A percentile compares a stretch with the other conserved stretches of the same genome.
phyloP scores from a whole-genome alignment of 2,113 vertebrate genomes.

The Seriola aureovittata region DNA sequence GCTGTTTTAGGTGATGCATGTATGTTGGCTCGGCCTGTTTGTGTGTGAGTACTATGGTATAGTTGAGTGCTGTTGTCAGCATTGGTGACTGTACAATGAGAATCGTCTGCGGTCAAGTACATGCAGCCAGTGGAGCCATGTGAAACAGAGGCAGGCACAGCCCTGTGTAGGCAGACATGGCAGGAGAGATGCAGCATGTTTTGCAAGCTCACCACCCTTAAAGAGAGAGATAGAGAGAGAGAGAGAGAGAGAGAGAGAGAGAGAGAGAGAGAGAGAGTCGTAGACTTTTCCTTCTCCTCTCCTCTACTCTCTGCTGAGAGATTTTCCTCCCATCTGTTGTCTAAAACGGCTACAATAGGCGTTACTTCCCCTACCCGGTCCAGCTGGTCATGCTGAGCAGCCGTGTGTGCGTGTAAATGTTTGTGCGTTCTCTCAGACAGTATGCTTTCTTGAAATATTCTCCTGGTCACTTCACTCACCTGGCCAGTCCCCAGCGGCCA shows the following conservation, averaged over 20 bases:
- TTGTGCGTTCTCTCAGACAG: slow-evolving; percentile 42
- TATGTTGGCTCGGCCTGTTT: background rate
- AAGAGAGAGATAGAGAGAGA: slow-evolving; percentile 26
- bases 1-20: slow-evolving; percentile 1
- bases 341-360: slow-evolving; percentile 88
- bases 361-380: slow-evolving; percentile 78
- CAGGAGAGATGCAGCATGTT: slow-evolving; percentile 76
- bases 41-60: background rate
- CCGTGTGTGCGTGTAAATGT: slow-evolving; percentile 70
- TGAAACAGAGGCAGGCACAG: slow-evolving; percentile 60
- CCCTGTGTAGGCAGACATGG: slow-evolving; percentile 58
- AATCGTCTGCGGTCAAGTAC: slow-evolving; percentile 28
- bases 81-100: slow-evolving; percentile 3
- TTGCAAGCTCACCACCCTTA: slow-evolving; percentile 45
- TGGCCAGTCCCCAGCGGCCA: slow-evolving; percentile 23
- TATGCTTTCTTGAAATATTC: slow-evolving; percentile 67
- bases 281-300: slow-evolving; percentile 26
- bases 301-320: slow-evolving; percentile 46
- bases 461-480: slow-evolving; percentile 56
- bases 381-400: slow-evolving; percentile 87
- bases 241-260: background rate
- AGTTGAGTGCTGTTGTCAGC: slow-evolving; percentile 8
- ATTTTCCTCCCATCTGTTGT: slow-evolving; percentile 87
- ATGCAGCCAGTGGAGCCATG: slow-evolving; percentile 52
- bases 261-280: background rate